phyloP scores from a whole-genome alignment of 2,113 vertebrate species.

The Ardeotis arabs region DNA sequence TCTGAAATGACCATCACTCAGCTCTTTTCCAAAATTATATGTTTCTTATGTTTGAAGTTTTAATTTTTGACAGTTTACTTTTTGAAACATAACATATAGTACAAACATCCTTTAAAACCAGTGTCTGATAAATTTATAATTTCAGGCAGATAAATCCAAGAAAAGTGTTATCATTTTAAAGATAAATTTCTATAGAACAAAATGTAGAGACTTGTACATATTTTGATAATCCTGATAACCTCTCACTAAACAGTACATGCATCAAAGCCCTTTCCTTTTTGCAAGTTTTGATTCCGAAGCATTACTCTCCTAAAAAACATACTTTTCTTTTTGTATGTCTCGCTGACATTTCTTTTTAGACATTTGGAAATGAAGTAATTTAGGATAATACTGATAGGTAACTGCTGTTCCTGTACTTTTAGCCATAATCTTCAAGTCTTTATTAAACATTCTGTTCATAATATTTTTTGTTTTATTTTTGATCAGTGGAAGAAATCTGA shows the following conservation, averaged over 20 bases:
- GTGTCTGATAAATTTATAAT: not conserved
- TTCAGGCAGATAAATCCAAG: not conserved
- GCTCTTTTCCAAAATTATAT: not conserved
- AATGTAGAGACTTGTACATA: fast-evolving
- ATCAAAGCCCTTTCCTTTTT: not conserved
- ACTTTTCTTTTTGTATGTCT: not conserved
- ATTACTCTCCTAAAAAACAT: fast-evolving
- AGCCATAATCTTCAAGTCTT: not conserved
- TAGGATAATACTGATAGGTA: not conserved
- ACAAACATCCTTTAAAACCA: fast-evolving
- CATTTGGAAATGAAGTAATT: not conserved
- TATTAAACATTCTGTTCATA: not conserved
- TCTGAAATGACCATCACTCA: not conserved
- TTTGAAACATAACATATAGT: not conserved
- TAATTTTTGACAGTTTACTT: not conserved
- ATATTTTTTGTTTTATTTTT: not conserved
- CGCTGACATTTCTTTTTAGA: not conserved
- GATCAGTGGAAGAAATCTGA: not conserved
- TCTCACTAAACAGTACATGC: not conserved
- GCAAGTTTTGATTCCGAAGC: not conserved
- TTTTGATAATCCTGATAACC: not conserved
- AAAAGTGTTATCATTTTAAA: not conserved
- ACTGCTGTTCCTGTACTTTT: not conserved
- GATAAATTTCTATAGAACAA: not conserved
- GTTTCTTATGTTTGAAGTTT: not conserved